Conservation (phyloP, 1,140 invertebrate genomes). For the Microplitis demolitor region DNA sequence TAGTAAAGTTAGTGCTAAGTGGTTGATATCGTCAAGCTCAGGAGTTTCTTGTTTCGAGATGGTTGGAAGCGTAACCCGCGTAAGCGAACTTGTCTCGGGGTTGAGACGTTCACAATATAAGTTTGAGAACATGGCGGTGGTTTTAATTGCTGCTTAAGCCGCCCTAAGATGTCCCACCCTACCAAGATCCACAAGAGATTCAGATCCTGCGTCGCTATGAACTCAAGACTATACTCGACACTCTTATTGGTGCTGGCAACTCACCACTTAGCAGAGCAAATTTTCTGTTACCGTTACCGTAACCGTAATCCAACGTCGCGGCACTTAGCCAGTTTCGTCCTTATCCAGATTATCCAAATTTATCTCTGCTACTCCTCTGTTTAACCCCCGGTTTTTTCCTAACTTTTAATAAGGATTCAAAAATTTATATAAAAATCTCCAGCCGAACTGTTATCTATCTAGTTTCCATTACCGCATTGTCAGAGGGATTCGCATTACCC, state of each 20-base stretch:
- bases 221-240: no score
- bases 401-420: no score
- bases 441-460: constrained; percentile 36
- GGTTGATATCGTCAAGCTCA: constrained; percentile 17
- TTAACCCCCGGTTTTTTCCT: no score
- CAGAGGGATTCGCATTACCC: constrained; percentile 29
- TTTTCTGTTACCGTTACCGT: no score
- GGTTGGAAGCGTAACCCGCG: constrained; percentile 4
- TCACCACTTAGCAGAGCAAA: no score
- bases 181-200: no score
- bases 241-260: no score
- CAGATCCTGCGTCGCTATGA: constrained; percentile 1
- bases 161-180: constrained; percentile 29
- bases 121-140: constrained; percentile 40
- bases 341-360: no score
- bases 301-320: no score
- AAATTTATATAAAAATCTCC: no score
- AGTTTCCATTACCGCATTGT: constrained; percentile 50
- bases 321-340: no score
- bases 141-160: constrained; percentile 53
- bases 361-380: no score
- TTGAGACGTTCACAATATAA: constrained; percentile 27
- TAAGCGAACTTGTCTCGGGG: constrained; percentile 43
- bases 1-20: neutral
- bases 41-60: constrained; percentile 13